Conservation (phyloP, 2,888 invertebrate species). For the Schrankia costaestrigalis region DNA sequence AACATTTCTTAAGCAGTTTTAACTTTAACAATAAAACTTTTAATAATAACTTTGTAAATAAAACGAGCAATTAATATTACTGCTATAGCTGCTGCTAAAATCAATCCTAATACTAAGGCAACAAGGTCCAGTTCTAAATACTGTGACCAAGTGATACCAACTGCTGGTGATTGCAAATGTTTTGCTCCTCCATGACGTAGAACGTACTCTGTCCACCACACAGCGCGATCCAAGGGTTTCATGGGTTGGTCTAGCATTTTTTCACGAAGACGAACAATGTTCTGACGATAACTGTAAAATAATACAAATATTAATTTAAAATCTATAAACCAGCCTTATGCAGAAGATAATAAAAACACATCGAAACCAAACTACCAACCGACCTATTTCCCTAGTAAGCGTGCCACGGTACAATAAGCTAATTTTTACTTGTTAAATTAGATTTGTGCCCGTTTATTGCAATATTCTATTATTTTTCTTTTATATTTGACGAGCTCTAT, state of each 20-base stretch:
- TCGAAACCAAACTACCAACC: not conserved
- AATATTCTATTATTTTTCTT: too few species aligned
- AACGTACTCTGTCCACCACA: conserved; percentile 60
- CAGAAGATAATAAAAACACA: not conserved
- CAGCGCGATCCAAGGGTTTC: conserved; percentile 51
- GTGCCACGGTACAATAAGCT: too few species aligned
- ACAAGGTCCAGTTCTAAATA: conserved; percentile 39
- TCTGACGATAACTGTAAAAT: conserved; percentile 26
- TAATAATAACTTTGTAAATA: not conserved
- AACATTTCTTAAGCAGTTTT: not conserved
- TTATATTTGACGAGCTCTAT: too few species aligned
- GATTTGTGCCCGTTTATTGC: too few species aligned
- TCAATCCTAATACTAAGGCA: conserved; percentile 3
- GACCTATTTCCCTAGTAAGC: too few species aligned
- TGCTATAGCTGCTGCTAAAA: not conserved
- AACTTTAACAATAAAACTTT: not conserved
- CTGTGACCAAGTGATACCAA: conserved; percentile 36
- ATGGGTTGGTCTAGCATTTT: conserved; percentile 57
- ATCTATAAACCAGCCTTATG: not conserved
- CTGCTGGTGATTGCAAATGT: conserved; percentile 54
- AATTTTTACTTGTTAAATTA: too few species aligned
- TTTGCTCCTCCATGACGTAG: conserved; percentile 57
- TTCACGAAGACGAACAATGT: conserved; percentile 31
- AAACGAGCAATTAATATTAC: not conserved
- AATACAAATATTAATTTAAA: not conserved